These are phyloP conservation scores for Pyrrhosoma nymphula DNA, from an alignment of 2,888 invertebrate genomes.

Conservation along the genomic window DNA sequence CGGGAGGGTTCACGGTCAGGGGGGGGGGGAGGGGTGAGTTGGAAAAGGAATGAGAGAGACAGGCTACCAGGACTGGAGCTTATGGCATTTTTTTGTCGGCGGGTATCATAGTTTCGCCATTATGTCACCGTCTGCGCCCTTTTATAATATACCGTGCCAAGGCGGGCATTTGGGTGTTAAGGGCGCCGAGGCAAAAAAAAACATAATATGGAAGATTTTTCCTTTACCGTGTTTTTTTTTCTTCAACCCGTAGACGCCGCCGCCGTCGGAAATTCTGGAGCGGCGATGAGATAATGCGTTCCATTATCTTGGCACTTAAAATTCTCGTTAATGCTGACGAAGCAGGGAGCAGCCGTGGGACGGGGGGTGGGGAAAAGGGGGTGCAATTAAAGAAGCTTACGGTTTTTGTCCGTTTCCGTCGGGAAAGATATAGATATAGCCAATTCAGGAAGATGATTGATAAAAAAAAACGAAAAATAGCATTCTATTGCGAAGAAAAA, in stretches of 20 bases:
- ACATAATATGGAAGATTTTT: neutral
- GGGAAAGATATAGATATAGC: neutral
- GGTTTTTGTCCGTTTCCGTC: neutral
- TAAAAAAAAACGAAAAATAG: neutral
- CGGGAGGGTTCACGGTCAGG: neutral
- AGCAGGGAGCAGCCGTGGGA: neutral
- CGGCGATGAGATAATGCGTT: conserved; percentile 16
- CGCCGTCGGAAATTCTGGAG: conserved; percentile 51
- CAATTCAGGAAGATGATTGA: neutral
- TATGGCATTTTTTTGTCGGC: conserved; percentile 32
- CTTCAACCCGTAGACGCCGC: neutral
- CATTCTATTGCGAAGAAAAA: neutral
- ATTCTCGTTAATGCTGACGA: conserved; percentile 1
- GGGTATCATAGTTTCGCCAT: conserved; percentile 62
- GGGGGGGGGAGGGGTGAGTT: neutral
- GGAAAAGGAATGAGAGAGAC: neutral
- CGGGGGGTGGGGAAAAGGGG: neutral
- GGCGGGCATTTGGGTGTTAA: conserved; percentile 46
- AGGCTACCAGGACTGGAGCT: neutral
- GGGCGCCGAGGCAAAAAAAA: neutral
- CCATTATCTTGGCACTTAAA: conserved; percentile 22
- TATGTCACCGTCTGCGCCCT: conserved; percentile 60
- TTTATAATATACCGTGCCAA: conserved; percentile 48
- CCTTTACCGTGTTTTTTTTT: conserved; percentile 14
- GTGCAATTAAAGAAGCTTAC: neutral